phyloP scores from a whole-genome alignment of 2,888 invertebrate species.

The Microctonus aethiopoides region DNA sequence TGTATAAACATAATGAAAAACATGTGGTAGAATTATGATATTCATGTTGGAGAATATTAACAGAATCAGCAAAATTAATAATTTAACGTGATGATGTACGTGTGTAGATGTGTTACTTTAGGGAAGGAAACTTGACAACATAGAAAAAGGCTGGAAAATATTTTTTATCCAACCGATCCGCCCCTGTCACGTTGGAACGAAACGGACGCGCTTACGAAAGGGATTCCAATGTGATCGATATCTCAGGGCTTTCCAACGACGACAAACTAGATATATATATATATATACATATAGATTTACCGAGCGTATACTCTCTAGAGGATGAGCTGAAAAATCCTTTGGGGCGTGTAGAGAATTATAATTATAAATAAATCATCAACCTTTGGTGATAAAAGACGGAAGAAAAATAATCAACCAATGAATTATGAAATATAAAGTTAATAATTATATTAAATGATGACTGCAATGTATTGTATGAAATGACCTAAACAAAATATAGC shows the following conservation, averaged over 20 bases:
- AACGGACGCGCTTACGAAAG: slow-evolving; percentile 36
- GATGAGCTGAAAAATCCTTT: not conserved
- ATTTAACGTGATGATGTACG: not conserved
- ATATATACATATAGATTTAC: too few species aligned
- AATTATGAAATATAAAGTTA: not conserved
- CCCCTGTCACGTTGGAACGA: slow-evolving; percentile 23
- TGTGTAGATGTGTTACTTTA: not conserved
- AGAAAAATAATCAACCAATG: not conserved
- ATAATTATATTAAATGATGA: not conserved
- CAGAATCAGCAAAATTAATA: not conserved
- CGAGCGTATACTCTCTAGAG: not conserved
- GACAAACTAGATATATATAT: not conserved
- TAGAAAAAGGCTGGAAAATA: slow-evolving; percentile 21
- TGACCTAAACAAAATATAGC: not conserved
- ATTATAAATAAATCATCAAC: not conserved
- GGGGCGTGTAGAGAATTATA: not conserved
- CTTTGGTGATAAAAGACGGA: not conserved
- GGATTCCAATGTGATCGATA: slow-evolving; percentile 51
- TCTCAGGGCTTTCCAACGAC: slow-evolving; percentile 38
- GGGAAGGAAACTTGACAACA: not conserved
- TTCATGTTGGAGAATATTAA: not conserved
- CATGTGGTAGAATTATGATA: too few species aligned
- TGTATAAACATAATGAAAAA: too few species aligned
- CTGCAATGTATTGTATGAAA: not conserved
- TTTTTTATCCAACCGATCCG: slow-evolving; percentile 30